A percentile compares a stretch with the other conserved stretches of the same genome.
phyloP scores from a whole-genome alignment of 2,113 vertebrate species.

The Ginglymostoma cirratum region DNA sequence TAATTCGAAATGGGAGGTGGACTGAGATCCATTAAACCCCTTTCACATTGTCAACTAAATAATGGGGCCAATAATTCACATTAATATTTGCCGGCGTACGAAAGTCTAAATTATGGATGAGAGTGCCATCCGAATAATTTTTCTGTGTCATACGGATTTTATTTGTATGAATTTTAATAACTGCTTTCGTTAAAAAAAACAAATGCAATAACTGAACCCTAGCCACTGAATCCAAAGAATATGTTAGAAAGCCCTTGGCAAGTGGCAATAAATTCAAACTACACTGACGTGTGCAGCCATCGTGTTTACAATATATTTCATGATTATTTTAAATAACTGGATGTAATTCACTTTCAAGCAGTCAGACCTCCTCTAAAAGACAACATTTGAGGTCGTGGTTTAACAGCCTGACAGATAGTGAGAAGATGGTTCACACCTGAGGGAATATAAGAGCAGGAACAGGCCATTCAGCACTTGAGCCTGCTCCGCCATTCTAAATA shows the following conservation, averaged over 20 bases:
- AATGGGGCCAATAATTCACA: background rate
- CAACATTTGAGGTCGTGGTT: background rate
- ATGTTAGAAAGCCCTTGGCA: background rate
- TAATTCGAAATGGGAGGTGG: background rate
- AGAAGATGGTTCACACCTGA: background rate
- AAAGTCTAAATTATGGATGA: background rate
- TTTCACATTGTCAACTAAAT: background rate
- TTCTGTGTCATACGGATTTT: background rate
- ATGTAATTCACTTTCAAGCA: conserved; percentile 1
- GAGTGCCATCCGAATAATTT: background rate
- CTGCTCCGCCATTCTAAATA: no score
- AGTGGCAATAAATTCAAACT: background rate
- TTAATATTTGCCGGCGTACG: background rate
- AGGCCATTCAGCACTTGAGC: no score
- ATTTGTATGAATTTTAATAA: conserved; percentile 32
- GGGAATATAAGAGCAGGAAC: no score
- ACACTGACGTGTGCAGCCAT: background rate
- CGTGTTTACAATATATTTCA: conserved; percentile 24
- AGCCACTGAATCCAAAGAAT: conserved; percentile 11
- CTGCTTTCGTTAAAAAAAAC: conserved; percentile 6
- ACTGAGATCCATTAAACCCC: background rate
- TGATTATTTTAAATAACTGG: background rate
- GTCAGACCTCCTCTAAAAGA: background rate
- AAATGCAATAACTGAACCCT: background rate
- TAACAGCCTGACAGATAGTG: background rate